Evolutionary conservation across 2,797 vertebrate genomes (phyloP), one percentile per base, ranked within the genome.

Genomic region (Amblyopsis hoosieri): DNA sequence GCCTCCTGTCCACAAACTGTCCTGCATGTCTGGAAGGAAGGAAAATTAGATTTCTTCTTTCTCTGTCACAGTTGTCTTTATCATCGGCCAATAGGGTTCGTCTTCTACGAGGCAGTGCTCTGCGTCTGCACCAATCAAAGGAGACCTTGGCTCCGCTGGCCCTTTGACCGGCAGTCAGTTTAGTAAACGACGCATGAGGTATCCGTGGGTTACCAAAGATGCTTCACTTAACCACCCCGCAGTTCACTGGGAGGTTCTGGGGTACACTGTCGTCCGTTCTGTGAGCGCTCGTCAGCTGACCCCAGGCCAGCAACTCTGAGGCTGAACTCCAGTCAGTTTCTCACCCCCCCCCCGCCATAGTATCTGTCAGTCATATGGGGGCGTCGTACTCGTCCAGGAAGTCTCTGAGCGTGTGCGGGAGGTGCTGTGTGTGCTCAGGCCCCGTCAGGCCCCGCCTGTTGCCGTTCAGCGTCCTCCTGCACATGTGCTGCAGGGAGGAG

Each of bases 341-440:
- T 33, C n/a, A n/a, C 56, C 29, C 74, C 71, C 69, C 46, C 10
- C 14, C 53, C 12, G 49, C 8, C 33, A 37, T 37, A 64, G 61
- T 73, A 66, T 13, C 72, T 15, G 67, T 79, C 82, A 79, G 82
- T 94, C 94, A 99, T 79, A 99, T 95, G 0, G 96, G 95, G 64
- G 97, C 95, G 45, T 99, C 97, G 0, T 99, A 99, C 87, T 97
- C 93, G 85, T 97, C 91, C 79, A 99, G 89, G 83, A 97, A 99
- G 89, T 97, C 95, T 91, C 92, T 94, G 55, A 99, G 94, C 52
- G 95, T 92, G 70, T 93, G 91, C 0, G 97, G 97, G 76, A 99
- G 90, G 54, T 89, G 81, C 71, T 88, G 79, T 4, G 89, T 89
- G 74, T 82, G 87, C 80, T 94, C 94, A 58, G 92, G 85, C 0